Evolutionary conservation across 37 sponge, comb jelly and placozoan species (phyloP).

Genomic region (Axinella damicornis): DNA sequence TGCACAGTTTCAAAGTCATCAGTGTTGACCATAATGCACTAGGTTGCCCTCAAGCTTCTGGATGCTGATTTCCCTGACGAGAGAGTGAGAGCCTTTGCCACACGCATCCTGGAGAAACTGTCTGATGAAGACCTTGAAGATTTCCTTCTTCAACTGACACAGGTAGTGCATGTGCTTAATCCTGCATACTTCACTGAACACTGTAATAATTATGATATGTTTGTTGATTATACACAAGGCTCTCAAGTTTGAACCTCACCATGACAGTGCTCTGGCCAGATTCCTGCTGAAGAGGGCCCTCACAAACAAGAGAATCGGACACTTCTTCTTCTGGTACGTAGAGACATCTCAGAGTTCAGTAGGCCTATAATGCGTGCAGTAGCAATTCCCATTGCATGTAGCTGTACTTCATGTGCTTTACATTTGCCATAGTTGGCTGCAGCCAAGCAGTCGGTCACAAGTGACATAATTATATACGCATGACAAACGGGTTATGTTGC

Average conservation of each 20-base stretch:
- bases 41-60: constrained; percentile 76
- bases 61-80: constrained; percentile 71
- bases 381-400: too few species aligned
- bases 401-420: too few species aligned
- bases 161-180: too few species aligned
- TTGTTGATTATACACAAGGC: constrained; percentile 35
- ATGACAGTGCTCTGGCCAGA: constrained; percentile 81
- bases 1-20: too few species aligned
- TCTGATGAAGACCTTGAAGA: constrained; percentile 55
- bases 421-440: too few species aligned
- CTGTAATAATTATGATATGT: too few species aligned
- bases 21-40: too few species aligned
- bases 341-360: too few species aligned
- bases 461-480: too few species aligned
- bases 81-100: constrained; percentile 71
- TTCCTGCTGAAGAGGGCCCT: constrained; percentile 82
- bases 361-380: too few species aligned
- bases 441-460: too few species aligned
- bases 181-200: neutral
- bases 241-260: constrained; percentile 87
- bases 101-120: constrained; percentile 53
- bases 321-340: constrained; percentile 87
- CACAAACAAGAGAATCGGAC: constrained; percentile 79
- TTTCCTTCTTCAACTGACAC: constrained; percentile 84
- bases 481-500: too few species aligned